phyloP scores from a whole-genome alignment of 2,888 invertebrate genomes.

The Clanis bilineata region DNA sequence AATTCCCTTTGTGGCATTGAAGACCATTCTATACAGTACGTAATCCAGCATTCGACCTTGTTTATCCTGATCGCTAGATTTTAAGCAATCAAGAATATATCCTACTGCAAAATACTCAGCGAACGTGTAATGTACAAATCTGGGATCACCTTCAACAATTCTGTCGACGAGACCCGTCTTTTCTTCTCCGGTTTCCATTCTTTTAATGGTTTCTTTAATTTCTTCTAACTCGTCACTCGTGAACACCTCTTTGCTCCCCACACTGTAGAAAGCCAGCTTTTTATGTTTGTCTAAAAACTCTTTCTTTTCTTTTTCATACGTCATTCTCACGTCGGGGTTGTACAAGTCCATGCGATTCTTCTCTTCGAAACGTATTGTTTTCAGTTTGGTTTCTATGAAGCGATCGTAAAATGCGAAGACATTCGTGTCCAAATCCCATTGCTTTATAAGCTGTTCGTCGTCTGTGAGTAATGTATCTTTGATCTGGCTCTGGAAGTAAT shows the following conservation, averaged over 20 bases:
- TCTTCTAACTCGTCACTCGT: background rate
- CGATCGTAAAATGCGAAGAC: constrained; percentile 18
- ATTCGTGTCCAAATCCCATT: constrained; percentile 19
- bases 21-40: background rate
- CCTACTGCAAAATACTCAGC: constrained; percentile 21
- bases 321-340: constrained; percentile 16
- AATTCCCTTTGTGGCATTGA: background rate
- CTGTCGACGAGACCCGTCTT: constrained; percentile 18
- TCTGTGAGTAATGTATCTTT: constrained; percentile 7
- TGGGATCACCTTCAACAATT: constrained; percentile 14
- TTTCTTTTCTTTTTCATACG: constrained; percentile 16
- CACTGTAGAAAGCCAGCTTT: constrained; percentile 18
- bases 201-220: constrained; percentile 4
- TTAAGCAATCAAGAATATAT: constrained; percentile 13
- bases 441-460: background rate
- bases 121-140: constrained; percentile 19
- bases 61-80: background rate
- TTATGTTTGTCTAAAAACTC: constrained; percentile 20
- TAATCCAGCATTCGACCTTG: background rate
- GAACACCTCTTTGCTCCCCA: background rate
- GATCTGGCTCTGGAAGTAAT: constrained; percentile 17
- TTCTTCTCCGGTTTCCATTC: constrained; percentile 15
- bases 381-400: constrained; percentile 18
- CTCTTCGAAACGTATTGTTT: constrained; percentile 19
- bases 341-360: constrained; percentile 18